Conservation (phyloP, 2,113 vertebrate species). For the Hemichromis elongatus region DNA sequence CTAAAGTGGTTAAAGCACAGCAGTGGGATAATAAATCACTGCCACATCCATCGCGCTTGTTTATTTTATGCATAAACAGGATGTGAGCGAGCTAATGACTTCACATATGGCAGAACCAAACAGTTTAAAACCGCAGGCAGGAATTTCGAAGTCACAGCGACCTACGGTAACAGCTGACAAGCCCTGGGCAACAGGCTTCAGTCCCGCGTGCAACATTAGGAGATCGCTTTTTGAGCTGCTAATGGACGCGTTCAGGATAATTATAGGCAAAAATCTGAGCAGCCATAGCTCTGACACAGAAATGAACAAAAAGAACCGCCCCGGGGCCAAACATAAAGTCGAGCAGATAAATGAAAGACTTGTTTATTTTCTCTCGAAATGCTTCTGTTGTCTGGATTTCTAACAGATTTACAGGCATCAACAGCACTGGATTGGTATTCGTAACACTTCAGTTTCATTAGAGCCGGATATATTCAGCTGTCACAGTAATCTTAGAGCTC, state of each 20-base stretch:
- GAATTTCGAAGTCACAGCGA: not conserved
- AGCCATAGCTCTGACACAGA: not conserved
- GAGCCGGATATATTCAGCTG: not conserved
- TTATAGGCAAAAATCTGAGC: not conserved
- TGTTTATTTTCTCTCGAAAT: not conserved
- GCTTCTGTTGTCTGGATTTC: not conserved
- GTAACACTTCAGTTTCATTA: not conserved
- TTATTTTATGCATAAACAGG: conserved; percentile 5
- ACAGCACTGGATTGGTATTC: not conserved
- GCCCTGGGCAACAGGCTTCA: not conserved
- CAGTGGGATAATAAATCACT: not conserved
- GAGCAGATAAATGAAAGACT: not conserved
- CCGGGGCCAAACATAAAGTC: not conserved
- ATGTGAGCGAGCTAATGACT: not conserved
- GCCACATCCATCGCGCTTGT: not conserved
- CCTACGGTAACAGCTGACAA: not conserved
- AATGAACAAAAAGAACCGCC: not conserved
- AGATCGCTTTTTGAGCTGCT: not conserved
- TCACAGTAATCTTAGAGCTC: not conserved
- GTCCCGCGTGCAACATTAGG: not conserved
- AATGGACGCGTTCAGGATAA: not conserved
- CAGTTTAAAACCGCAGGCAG: not conserved
- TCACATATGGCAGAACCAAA: not conserved
- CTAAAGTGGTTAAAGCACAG: not conserved
- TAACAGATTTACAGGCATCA: not conserved